Percentiles rank a stretch among this genome's conserved stretches.
phyloP scores from a whole-genome alignment of 1,140 invertebrate species.

The Charaxes varanes region DNA sequence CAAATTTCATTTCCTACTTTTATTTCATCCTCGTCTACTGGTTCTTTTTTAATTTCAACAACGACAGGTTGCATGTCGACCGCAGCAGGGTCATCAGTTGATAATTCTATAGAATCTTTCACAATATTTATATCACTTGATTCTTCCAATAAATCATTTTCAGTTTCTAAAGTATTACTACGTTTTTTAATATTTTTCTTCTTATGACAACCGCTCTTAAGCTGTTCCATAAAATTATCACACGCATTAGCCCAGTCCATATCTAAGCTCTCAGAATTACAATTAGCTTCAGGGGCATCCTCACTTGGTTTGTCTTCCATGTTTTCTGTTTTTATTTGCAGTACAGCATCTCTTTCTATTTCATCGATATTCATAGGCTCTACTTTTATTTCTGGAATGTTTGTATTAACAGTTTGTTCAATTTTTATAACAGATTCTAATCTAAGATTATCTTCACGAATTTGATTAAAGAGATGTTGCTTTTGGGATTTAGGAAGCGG shows the following conservation, averaged over 20 bases:
- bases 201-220: slow-evolving; percentile 76
- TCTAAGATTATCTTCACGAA: slow-evolving; percentile 61
- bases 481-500: slow-evolving; percentile 59
- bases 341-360: slow-evolving; percentile 60
- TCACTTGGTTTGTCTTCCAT: slow-evolving; percentile 34
- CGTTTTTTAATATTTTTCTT: slow-evolving; percentile 75
- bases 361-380: slow-evolving; percentile 68
- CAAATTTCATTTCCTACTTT: slow-evolving; percentile 13
- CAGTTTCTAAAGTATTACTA: slow-evolving; percentile 34
- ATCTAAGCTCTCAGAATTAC: slow-evolving; percentile 60
- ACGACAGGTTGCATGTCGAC: too few species aligned
- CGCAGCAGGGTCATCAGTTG: too few species aligned
- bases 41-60: slow-evolving; percentile 57
- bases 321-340: slow-evolving; percentile 59
- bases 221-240: slow-evolving; percentile 82
- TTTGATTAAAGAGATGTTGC: slow-evolving; percentile 67
- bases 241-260: slow-evolving; percentile 77
- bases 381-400: slow-evolving; percentile 51
- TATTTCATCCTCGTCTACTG: slow-evolving; percentile 46
- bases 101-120: neutral
- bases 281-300: slow-evolving; percentile 11
- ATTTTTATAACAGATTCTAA: slow-evolving; percentile 61
- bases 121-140: neutral
- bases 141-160: slow-evolving; percentile 39
- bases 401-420: slow-evolving; percentile 32